Evolutionary conservation across 2,888 invertebrate genomes (phyloP), one percentile per base, ranked within the genome.

Genomic region (Gortyna flavago): DNA sequence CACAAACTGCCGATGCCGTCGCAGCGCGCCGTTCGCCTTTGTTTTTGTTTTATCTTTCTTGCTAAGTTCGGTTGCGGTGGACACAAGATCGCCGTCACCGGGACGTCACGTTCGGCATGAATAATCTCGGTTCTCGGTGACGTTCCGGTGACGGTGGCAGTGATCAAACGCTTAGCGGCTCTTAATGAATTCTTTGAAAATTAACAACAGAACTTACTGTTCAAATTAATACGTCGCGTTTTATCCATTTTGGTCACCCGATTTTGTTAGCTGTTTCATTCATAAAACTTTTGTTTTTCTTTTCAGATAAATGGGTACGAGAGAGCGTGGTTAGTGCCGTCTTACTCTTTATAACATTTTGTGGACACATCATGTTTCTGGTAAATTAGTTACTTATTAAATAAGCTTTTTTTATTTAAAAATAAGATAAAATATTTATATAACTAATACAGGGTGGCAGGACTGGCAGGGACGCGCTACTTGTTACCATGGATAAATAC

Each of bases 281-380:
- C 5, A 7, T 54, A n/a, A 54, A 59, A 29, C 0, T 7, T 16
- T 16, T 59, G 4, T 25, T 35, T 62, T 54, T 1, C 6, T 29
- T 62, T 62, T 62, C 25, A 62, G 96, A 96, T 84, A 96, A 98
- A 91, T 98, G 98, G 98, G 97, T 98, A 18, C 93, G 98, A 61
- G 98, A 98, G 90, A 98, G 98, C 90, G 97, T 98, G 0, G 98
- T 98, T 6, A 97, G 97, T 69, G 98, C 97, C 0, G 97, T 98
- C 0, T 97, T 98, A 4, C 97, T 97, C 29, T 96, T 97, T 74
- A 97, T 98, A 29, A 97, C 97, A 2, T 97, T 98, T 73, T 94
- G 97, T 77, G 98, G 98, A 2, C 98, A 98, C 89, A 92, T 97
- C 7, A 97, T 97, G 92, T 98, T 98, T 92, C 92, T 98, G 95